A percentile compares a stretch with the other conserved stretches of the same genome.
These are phyloP conservation scores for Lottia scabra DNA, from an alignment of 2,888 invertebrate species.

Conservation along the genomic window DNA sequence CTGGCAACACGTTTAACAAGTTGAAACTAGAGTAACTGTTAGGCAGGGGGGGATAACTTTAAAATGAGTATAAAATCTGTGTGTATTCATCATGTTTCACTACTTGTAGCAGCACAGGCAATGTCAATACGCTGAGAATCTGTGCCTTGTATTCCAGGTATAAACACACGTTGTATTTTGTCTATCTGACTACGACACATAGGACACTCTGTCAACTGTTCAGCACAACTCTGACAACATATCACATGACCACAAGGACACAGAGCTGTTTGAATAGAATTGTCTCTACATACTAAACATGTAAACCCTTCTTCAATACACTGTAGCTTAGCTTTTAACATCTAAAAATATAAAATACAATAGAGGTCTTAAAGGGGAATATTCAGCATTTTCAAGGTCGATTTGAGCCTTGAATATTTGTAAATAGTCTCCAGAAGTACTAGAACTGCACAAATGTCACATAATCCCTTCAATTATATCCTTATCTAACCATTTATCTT, in stretches of 20 bases:
- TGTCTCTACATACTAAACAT: conserved; percentile 90
- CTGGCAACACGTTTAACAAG: too few relatives aligned
- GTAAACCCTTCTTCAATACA: conserved; percentile 70
- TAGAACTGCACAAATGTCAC: too few relatives aligned
- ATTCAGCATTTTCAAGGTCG: too few relatives aligned
- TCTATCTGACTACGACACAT: conserved; percentile 81
- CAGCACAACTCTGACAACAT: conserved; percentile 83
- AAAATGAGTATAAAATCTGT: too few relatives aligned
- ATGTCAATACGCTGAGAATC: background rate
- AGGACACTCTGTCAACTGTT: conserved; percentile 81
- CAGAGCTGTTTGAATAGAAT: conserved; percentile 83
- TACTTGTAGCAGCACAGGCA: background rate
- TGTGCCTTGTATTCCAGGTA: conserved; percentile 40
- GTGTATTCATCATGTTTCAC: background rate
- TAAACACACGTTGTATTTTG: conserved; percentile 78
- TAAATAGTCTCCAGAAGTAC: too few relatives aligned
- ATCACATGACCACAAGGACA: conserved; percentile 91
- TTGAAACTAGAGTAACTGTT: too few relatives aligned
- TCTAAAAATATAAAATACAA: conserved; percentile 36
- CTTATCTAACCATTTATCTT: too few relatives aligned
- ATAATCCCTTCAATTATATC: too few relatives aligned
- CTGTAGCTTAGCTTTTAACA: conserved; percentile 47
- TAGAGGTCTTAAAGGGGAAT: too few relatives aligned
- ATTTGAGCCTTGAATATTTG: too few relatives aligned
- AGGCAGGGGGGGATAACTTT: too few relatives aligned